These are phyloP conservation scores for Neopelma chrysocephalum DNA, from an alignment of 2,797 vertebrate species.

Conservation along the genomic window DNA sequence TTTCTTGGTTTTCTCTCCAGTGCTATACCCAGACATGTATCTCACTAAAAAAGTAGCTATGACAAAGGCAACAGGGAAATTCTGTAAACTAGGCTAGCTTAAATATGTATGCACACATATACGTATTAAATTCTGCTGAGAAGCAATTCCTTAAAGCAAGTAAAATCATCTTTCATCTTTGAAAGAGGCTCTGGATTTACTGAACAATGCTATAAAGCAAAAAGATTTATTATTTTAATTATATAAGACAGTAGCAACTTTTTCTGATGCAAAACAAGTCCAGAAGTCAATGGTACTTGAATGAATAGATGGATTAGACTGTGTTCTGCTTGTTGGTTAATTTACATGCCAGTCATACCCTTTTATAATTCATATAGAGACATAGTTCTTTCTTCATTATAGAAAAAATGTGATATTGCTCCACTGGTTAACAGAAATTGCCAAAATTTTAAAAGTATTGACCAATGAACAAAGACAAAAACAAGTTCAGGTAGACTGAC, in stretches of 20 bases:
- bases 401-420: neutral
- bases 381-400: neutral
- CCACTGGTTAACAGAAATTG: neutral
- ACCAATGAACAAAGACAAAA: neutral
- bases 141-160: neutral
- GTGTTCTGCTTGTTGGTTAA: neutral
- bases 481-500: rapidly evolving
- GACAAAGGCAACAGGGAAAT: neutral
- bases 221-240: neutral
- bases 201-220: neutral
- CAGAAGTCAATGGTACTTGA: neutral
- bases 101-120: neutral
- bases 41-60: neutral
- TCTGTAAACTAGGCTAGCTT: neutral
- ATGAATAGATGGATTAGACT: neutral
- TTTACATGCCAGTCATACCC: neutral
- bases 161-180: neutral
- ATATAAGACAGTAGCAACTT: neutral
- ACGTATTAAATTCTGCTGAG: neutral
- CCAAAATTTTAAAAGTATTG: neutral
- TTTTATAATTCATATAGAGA: neutral
- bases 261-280: neutral
- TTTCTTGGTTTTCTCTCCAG: neutral
- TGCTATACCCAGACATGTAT: neutral
- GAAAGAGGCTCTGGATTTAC: neutral